A percentile compares a stretch with the other conserved stretches of the same genome.
phyloP scores from a whole-genome alignment of 1,140 invertebrate genomes.

The Zaprionus taronus region DNA sequence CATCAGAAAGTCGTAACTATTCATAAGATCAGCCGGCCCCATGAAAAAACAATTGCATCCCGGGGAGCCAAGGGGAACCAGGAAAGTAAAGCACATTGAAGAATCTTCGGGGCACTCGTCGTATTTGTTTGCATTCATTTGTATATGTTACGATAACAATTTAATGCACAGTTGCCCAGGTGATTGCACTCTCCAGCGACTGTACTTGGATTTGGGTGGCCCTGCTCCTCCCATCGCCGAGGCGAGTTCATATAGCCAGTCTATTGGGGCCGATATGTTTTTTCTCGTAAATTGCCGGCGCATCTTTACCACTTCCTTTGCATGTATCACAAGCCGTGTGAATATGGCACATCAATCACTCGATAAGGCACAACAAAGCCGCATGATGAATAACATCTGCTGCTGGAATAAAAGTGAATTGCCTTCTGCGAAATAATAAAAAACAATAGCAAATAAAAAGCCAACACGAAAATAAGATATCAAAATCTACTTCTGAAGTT shows the following conservation, averaged over 20 bases:
- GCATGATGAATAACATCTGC: slow-evolving; percentile 78
- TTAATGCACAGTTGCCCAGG: slow-evolving; percentile 70
- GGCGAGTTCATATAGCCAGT: background rate
- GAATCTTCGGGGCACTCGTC: slow-evolving; percentile 35
- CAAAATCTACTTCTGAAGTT: slow-evolving; percentile 72
- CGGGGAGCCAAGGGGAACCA: slow-evolving; percentile 7
- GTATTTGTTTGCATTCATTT: slow-evolving; percentile 82
- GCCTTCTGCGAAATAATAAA: slow-evolving; percentile 63
- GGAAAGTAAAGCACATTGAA: slow-evolving; percentile 20
- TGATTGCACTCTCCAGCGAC: slow-evolving; percentile 63
- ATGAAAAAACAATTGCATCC: background rate
- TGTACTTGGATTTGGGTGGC: slow-evolving; percentile 45
- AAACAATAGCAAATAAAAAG: slow-evolving; percentile 1
- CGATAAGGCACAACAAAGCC: slow-evolving; percentile 74
- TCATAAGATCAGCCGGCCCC: slow-evolving; percentile 60
- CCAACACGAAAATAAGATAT: slow-evolving; percentile 35
- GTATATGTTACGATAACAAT: slow-evolving; percentile 79
- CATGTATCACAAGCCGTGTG: slow-evolving; percentile 67
- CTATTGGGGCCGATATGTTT: slow-evolving; percentile 4
- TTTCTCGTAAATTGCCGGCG: slow-evolving; percentile 39
- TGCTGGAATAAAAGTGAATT: slow-evolving; percentile 61
- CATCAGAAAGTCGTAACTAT: slow-evolving; percentile 80
- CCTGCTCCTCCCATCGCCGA: background rate
- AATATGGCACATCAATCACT: slow-evolving; percentile 78
- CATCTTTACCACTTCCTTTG: slow-evolving; percentile 68